Evolutionary conservation across 1,140 invertebrate genomes (phyloP), one percentile per base, ranked within the genome.

Genomic region (Asbolus verrucosus): DNA sequence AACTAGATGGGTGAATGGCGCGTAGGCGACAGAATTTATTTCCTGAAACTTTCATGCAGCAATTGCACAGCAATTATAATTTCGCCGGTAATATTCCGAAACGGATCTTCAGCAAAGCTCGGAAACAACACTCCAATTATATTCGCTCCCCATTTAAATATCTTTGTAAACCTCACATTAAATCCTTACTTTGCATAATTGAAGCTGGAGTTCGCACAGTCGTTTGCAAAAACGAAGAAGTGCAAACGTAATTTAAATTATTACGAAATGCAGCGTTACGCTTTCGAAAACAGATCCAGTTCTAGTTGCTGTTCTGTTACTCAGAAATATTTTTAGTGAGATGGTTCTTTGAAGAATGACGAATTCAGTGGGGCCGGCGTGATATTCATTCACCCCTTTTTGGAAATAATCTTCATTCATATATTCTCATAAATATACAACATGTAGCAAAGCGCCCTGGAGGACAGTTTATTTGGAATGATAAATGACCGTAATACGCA

Each of bases 101-200:
- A 54, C 46, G 46, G 46, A 54, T 54, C 46, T 24, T 13, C 46
- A 54, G 46, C 46, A 54, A 27, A 54, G 46, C 46, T 27, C 27
- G 46, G 46, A 54, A 54, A 54, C 46, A 54, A 54, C 46, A 54
- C 46, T 54, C 46, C 46, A 54, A 54, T 54, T 54, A 54, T 54
- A 54, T 54, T 54, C 46, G 8, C 46, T 54, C 46, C 46, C 46
- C 46, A 54, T 54, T 54, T 54, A 54, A 54, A 54, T 54, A 54
- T 54, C 46, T 54, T 54, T 54, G 46, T 21, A 54, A 54, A 54
- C 46, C 46, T 54, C 46, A 54, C 46, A 54, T 54, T 54, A 54
- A 54, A 54, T 54, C 46, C 46, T 24, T 54, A 54, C 46, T 54
- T 54, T 54, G 21, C 46, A 54, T 54, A 54, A 54, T 54, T 54